Base-by-base conservation (phyloP, 2,797 vertebrate genomes). In the Tragopan temminckii region DNA sequence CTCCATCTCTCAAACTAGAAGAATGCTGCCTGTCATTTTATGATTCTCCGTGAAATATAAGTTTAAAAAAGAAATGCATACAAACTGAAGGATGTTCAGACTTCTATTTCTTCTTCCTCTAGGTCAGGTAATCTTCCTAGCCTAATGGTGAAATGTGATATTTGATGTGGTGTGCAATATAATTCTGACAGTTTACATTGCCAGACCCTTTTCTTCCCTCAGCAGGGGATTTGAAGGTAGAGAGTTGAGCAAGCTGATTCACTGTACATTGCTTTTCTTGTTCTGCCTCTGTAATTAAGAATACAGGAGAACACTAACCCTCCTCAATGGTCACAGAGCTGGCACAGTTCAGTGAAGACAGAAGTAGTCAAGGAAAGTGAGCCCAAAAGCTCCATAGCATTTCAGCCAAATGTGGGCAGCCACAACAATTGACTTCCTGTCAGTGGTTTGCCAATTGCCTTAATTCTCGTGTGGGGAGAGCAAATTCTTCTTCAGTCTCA, bases 351-450 rank as follows among this genome's bases (percentile, higher is more conserved):
- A 74, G 40, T 38, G 11, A 23, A 40, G 64, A 36, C 13, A 1
- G 4, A 33, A 40, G 38, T 59, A 74, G 55, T 17, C 66, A 27
- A 29, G 48, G 38, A n/a, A 62, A 76, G 40, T 14, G 40, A 90
- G 87, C 31, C 43, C 57, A n/a, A 64, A n/a, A 67, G 11, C 71
- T 62, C 61, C 50, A 12, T 50, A 27, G 72, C 14, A 2, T 20
- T 42, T 63, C 55, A 83, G n/a, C 85, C 77, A 52, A 53, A 6
- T 53, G 83, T 48, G 90, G 91, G 77, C 88, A 90, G 42, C 93
- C 92, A 35, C 87, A 87, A 10, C 2, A 5, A 43, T 58, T 46
- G 14, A 42, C 45, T 91, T 91, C 55, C 75, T 61, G 66, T 50
- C 82, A 2, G 68, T 2, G 93, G 75, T 76, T 94, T 78, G 57